These are phyloP conservation scores for Eupithecia vulgata DNA, from an alignment of 2,888 invertebrate species.

Conservation along the genomic window DNA sequence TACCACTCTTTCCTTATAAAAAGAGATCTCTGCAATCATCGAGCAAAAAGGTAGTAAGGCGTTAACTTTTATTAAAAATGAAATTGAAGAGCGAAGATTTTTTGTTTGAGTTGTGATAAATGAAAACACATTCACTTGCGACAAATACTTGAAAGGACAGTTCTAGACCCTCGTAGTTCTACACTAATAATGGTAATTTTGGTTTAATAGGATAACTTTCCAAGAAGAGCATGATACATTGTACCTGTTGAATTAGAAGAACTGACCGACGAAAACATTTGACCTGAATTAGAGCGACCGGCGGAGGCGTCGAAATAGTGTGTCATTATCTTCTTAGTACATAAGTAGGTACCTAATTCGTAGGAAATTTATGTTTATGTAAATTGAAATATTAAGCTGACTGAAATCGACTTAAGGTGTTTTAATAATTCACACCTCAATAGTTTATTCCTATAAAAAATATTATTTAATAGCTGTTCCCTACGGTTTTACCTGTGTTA, in stretches of 20 bases:
- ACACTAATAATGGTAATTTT: constrained; percentile 8
- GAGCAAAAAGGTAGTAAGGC: too few species aligned
- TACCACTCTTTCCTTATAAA: too few species aligned
- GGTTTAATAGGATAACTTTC: constrained; percentile 37
- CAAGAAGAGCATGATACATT: constrained; percentile 17
- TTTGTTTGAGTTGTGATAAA: too few species aligned
- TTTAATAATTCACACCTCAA: background rate
- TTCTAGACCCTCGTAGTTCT: constrained; percentile 11
- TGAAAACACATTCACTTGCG: background rate
- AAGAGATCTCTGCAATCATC: too few species aligned
- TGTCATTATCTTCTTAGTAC: background rate
- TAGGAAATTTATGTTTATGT: background rate
- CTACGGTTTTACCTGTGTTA: too few species aligned
- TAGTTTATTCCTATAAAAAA: background rate
- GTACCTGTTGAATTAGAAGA: constrained; percentile 23
- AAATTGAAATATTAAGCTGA: background rate
- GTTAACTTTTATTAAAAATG: too few species aligned
- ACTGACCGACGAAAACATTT: constrained; percentile 23
- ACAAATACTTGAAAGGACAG: background rate
- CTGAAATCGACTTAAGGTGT: background rate
- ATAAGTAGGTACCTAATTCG: too few species aligned
- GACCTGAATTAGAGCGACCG: constrained; percentile 26
- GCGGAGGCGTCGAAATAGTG: background rate
- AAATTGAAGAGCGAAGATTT: too few species aligned
- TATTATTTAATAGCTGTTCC: too few species aligned